Evolutionary conservation across 2,113 vertebrate genomes (phyloP).

Genomic region (Istiophorus platypterus): DNA sequence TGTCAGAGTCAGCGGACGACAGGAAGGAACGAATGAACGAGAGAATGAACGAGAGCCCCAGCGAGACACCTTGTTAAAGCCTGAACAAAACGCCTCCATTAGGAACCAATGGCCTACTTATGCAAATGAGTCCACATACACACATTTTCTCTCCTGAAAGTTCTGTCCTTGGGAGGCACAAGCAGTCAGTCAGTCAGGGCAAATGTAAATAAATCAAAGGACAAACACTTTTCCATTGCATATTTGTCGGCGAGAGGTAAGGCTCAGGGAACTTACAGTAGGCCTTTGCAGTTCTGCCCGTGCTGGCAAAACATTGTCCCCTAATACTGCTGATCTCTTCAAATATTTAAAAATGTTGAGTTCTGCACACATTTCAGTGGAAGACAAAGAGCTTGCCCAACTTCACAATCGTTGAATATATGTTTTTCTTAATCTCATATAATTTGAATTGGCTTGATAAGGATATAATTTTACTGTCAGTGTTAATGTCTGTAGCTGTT

Average conservation of each 20-base stretch:
- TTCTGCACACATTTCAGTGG: slow-evolving; percentile 11
- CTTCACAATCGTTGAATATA: neutral
- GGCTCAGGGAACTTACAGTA: slow-evolving; percentile 19
- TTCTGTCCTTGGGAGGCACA: slow-evolving; percentile 78
- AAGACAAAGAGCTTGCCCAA: slow-evolving; percentile 32
- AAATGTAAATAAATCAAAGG: slow-evolving; percentile 79
- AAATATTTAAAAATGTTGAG: slow-evolving; percentile 7
- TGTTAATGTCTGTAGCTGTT: slow-evolving; percentile 58
- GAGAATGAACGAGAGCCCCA: slow-evolving; percentile 76
- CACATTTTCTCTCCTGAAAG: slow-evolving; percentile 65
- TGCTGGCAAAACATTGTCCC: slow-evolving; percentile 18
- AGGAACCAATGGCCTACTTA: slow-evolving; percentile 83
- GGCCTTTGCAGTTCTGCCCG: slow-evolving; percentile 32
- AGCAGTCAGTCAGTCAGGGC: slow-evolving; percentile 67
- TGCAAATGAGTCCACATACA: slow-evolving; percentile 76
- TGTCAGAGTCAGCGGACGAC: slow-evolving; percentile 79
- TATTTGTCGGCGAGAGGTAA: slow-evolving; percentile 39
- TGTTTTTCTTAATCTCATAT: slow-evolving; percentile 48
- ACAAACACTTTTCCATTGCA: slow-evolving; percentile 60
- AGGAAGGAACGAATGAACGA: slow-evolving; percentile 76
- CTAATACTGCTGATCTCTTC: slow-evolving; percentile 21
- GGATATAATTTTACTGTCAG: slow-evolving; percentile 49
- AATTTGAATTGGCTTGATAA: slow-evolving; percentile 58
- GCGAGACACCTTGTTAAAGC: slow-evolving; percentile 84
- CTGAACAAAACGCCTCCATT: slow-evolving; percentile 85